Evolutionary conservation across 2,113 vertebrate genomes (phyloP), one percentile per base, ranked within the genome.

Genomic region (Dromiciops gliroides): DNA sequence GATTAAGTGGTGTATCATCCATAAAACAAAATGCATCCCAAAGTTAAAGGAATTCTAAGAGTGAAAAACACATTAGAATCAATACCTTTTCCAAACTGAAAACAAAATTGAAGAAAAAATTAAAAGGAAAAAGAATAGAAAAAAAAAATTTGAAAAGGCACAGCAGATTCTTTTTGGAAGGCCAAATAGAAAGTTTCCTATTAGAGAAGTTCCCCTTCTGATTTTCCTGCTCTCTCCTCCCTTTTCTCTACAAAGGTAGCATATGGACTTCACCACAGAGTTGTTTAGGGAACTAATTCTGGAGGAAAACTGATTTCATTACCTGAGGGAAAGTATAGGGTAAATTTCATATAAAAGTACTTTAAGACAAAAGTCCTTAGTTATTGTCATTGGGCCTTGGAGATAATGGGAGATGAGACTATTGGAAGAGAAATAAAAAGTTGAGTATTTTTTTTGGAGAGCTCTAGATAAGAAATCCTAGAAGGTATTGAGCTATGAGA

Each of bases 121-220:
- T 96, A 60, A 91, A 26, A 90, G 91, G 95, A 16, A 96, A 94
- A 88, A 95, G 95, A 95, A 92, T 94, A 95, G 91, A 94, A 94
- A 28, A 44, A 90, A 93, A 93, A 91, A 96, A 93, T 92, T 92
- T 96, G 50, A 75, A 94, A 93, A 92, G 12, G 50, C 90, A 90
- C 95, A 96, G 75, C 44, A 92, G 50, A 8, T 23, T 93, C 75
- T 96, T 49, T 44, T 95, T 53, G 91, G 91, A 90, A 96, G n/a
- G 12, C 93, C 90, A 91, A 92, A 91, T 91, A 92, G 95, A 91
- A 28, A 37, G 28, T 5, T 52, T 95, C 44, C 92, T 95, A 90
- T 94, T 89, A 31, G 50, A 97, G 95, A 95, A 96, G 94, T 95
- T 97, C 94, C 94, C 94, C 96, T 93, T 93, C 94, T 51, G 93